Base-by-base conservation (phyloP, 1,140 invertebrate species). In the Sogatella furcifera region DNA sequence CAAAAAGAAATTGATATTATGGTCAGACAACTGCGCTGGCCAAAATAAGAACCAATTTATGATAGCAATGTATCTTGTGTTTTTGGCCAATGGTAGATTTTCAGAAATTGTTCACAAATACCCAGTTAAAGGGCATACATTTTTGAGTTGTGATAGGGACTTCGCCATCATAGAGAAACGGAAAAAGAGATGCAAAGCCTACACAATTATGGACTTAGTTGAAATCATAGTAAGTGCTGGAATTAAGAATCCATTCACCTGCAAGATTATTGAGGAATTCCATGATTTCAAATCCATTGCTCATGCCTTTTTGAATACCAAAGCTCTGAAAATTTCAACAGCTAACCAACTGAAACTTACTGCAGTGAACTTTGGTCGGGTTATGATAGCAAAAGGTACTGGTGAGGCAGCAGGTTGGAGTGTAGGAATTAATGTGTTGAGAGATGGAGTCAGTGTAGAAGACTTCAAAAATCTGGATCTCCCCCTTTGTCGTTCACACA, bases 1-100 rank as follows among this genome's bases (percentile, higher is more conserved):
- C 14, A 60, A 49, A 31, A 24, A 15, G 5, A 60, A 56, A 38
- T 24, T 60, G 19, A 44, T 54, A 34, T 31, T 38, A 15, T 60
- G 58, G 58, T 60, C 58, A 2, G 58, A 60, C 24, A 60, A 34
- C 24, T 56, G 58, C 38, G 46, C 21, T 31, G 49, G 31, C 31
- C 52, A 60, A 55, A 60, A 56, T 24, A 60, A 60, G 38, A 60
- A 60, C 38, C 8, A 44, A 46, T 54, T 56, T 55, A 28, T 60
- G 14, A 13, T 60, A 10, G 46, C 10, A 8, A 54, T 60, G 49
- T 60, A 60, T 24, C 49, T 60, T 5, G n/a, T 15, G 10, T 34
- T 54, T 17, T 24, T 57, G 15, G 28, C n/a, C n/a, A 57, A 56
- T 13, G 34, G 19, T 15, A 54, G 19, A 15, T 60, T 60, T 60